phyloP scores from a whole-genome alignment of 2,797 vertebrate genomes.

The Syndactyla subalaris region DNA sequence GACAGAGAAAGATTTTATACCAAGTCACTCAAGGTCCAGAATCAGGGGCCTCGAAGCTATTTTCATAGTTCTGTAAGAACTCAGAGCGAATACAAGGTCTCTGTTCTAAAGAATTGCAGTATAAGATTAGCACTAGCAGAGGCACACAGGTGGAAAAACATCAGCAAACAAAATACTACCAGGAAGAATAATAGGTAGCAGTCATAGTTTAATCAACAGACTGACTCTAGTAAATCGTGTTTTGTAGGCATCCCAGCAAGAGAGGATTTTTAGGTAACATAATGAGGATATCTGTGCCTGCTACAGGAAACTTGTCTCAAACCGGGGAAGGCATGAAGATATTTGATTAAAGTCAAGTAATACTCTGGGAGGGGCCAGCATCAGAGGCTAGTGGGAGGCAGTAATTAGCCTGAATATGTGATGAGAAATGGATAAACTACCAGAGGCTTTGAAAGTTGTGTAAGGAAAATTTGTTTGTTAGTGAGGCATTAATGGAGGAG shows the following conservation, averaged over 20 bases:
- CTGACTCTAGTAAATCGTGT: not conserved
- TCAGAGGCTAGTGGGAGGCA: not conserved
- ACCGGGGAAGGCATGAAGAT: not conserved
- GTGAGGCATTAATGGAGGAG: not conserved
- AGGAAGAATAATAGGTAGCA: not conserved
- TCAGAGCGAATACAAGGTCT: not conserved
- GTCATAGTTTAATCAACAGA: not conserved
- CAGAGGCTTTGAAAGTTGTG: not conserved
- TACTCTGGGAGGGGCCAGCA: not conserved
- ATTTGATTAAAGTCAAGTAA: not conserved
- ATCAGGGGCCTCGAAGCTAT: not conserved
- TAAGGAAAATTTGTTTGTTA: slow-evolving; percentile 22
- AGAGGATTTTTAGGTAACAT: not conserved
- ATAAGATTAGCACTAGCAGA: not conserved
- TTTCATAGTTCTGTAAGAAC: not conserved
- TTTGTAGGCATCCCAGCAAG: not conserved
- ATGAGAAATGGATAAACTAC: not conserved
- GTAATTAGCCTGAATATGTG: slow-evolving; percentile 22
- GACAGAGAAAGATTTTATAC: not conserved
- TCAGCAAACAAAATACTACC: not conserved
- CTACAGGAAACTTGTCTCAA: not conserved
- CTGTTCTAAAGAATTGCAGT: not conserved
- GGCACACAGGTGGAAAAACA: not conserved
- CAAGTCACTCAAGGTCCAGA: not conserved
- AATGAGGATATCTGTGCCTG: slow-evolving; percentile 4